Evolutionary conservation across 2,888 invertebrate species (phyloP).

Genomic region (Pinctada fucata): DNA sequence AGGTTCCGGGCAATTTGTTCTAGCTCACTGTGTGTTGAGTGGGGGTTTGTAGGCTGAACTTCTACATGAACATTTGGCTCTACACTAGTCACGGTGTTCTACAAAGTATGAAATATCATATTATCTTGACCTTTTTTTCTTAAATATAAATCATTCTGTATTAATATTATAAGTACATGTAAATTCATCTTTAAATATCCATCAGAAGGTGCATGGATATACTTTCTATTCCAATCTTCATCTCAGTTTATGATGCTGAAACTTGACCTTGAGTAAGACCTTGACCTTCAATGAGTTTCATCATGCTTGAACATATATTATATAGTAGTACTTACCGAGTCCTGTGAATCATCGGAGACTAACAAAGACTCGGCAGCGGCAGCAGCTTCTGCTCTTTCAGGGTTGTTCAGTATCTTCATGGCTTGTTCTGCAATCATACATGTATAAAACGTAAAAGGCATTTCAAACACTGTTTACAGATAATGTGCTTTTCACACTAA

Average conservation of each 20-base stretch:
- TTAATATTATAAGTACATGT: too few species aligned
- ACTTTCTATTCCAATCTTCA: too few species aligned
- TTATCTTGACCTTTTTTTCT: not conserved
- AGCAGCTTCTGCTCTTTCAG: slow-evolving; percentile 43
- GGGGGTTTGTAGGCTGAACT: slow-evolving; percentile 5
- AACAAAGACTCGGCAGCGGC: slow-evolving; percentile 39
- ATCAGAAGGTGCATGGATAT: too few species aligned
- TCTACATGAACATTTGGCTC: slow-evolving; percentile 18
- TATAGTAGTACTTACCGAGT: not conserved
- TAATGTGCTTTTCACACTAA: too few species aligned
- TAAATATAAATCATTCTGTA: not conserved
- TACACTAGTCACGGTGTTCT: slow-evolving; percentile 3
- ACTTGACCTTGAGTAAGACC: too few species aligned
- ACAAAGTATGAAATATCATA: not conserved
- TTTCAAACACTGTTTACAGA: too few species aligned
- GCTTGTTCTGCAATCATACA: slow-evolving; percentile 60
- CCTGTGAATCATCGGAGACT: slow-evolving; percentile 16
- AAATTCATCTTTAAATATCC: too few species aligned
- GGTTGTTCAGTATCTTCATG: slow-evolving; percentile 64
- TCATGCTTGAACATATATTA: too few species aligned
- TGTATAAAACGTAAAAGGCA: too few species aligned
- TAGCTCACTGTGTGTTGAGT: slow-evolving; percentile 24
- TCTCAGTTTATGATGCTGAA: too few species aligned
- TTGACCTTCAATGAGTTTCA: too few species aligned
- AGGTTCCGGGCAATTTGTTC: slow-evolving; percentile 34